Percentiles rank a stretch among this genome's conserved stretches.
Evolutionary conservation across 2,113 vertebrate genomes (phyloP).

Genomic region (Stigmatopora argus): DNA sequence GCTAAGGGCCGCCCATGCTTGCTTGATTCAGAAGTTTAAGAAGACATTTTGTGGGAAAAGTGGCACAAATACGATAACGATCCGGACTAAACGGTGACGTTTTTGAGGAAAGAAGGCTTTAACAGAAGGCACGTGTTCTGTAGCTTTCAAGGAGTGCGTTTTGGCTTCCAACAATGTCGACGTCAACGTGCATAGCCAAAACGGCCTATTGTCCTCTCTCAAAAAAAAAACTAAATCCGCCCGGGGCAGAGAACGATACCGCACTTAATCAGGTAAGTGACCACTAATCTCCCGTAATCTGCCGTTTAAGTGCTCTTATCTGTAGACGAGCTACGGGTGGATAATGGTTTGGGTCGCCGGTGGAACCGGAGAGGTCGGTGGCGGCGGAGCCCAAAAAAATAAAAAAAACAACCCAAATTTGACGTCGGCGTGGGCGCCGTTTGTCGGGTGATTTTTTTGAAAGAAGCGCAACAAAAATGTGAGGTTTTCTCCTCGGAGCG

Average conservation of each 20-base stretch:
- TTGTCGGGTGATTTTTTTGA: neutral
- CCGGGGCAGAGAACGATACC: constrained; percentile 33
- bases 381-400: constrained; percentile 20
- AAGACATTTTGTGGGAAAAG: neutral
- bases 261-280: constrained; percentile 54
- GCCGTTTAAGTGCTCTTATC: constrained; percentile 50
- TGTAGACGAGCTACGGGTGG: constrained; percentile 39
- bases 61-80: neutral
- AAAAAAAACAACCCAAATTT: neutral
- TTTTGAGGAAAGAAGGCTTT: constrained; percentile 12
- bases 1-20: too few relatives aligned
- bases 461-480: neutral
- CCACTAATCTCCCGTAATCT: constrained; percentile 60
- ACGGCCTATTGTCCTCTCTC: neutral
- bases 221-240: constrained; percentile 15
- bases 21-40: neutral
- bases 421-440: neutral
- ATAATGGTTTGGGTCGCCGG: constrained; percentile 42
- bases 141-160: constrained; percentile 6
- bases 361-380: constrained; percentile 20
- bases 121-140: constrained; percentile 53
- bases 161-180: neutral
- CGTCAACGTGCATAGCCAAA: constrained; percentile 11
- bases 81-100: constrained; percentile 1
- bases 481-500: neutral